These are phyloP conservation scores for Chromoteleia sp. DNA, from an alignment of 2,888 invertebrate species.

Conservation along the genomic window DNA sequence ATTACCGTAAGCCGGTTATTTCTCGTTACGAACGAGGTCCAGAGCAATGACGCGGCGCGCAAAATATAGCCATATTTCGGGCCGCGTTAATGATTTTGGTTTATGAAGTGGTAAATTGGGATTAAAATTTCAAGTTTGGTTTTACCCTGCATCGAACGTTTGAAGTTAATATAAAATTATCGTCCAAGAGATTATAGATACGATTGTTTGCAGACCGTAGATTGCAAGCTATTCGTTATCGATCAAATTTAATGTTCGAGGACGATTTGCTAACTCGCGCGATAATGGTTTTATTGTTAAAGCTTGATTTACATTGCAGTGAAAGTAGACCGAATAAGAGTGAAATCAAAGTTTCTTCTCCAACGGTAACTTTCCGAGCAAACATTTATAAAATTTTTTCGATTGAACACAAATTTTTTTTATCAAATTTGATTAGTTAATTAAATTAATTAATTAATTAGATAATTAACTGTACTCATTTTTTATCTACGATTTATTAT, in stretches of 20 bases:
- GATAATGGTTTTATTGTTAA: slow-evolving; percentile 10
- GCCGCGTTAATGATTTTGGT: slow-evolving; percentile 15
- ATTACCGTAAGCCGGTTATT: slow-evolving; percentile 35
- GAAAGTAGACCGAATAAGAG: slow-evolving; percentile 8
- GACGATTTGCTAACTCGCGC: slow-evolving; percentile 3
- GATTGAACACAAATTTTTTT: no score
- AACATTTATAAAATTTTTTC: no score
- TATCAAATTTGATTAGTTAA: no score
- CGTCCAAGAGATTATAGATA: neutral
- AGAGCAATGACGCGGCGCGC: neutral
- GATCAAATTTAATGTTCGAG: slow-evolving; percentile 12
- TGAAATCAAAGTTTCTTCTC: no score
- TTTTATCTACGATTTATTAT: no score
- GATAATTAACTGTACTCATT: no score
- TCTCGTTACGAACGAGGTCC: slow-evolving; percentile 11
- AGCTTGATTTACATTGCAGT: slow-evolving; percentile 11
- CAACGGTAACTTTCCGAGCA: no score
- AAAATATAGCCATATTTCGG: slow-evolving; percentile 8
- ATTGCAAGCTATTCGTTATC: slow-evolving; percentile 15
- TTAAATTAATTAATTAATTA: no score
- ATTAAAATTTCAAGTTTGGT: slow-evolving; percentile 22
- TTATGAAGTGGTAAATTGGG: slow-evolving; percentile 16
- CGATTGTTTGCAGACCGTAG: slow-evolving; percentile 4
- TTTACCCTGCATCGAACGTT: neutral
- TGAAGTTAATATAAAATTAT: slow-evolving; percentile 21